Percentiles rank a stretch among this genome's conserved stretches.
Conservation (phyloP, 2,113 vertebrate genomes). For the Meleagris gallopavo region DNA sequence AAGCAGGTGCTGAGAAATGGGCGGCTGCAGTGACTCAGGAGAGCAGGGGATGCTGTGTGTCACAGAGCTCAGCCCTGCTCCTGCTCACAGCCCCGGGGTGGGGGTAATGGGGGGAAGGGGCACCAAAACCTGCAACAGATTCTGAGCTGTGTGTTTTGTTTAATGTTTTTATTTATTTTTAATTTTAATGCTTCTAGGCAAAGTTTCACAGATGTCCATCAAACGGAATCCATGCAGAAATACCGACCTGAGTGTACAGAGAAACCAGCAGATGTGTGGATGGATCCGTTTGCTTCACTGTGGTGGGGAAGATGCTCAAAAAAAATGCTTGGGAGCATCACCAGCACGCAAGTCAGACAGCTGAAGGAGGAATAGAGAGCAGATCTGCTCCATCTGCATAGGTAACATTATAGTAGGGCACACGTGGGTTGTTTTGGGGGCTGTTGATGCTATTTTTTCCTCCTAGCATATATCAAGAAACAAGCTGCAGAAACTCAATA, state of each 20-base stretch:
- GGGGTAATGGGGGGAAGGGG: conserved; percentile 37
- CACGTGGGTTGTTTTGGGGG: conserved; percentile 18
- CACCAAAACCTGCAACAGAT: conserved; percentile 39
- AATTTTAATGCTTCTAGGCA: background rate
- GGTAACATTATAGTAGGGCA: background rate
- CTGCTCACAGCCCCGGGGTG: conserved; percentile 41
- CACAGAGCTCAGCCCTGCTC: conserved; percentile 17
- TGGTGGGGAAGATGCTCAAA: background rate
- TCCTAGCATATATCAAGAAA: background rate
- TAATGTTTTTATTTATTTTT: background rate
- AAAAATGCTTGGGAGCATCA: background rate
- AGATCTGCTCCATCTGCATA: background rate
- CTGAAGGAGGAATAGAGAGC: background rate
- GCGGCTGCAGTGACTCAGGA: conserved; percentile 42
- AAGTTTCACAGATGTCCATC: background rate
- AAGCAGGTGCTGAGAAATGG: conserved; percentile 35
- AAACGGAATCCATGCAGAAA: background rate
- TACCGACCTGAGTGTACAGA: background rate
- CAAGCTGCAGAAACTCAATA: background rate
- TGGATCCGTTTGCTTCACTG: background rate
- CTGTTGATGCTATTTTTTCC: conserved; percentile 26
- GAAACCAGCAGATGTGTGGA: background rate
- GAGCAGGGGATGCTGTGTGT: conserved; percentile 7
- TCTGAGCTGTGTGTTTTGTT: conserved; percentile 19
- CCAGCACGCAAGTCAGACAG: background rate